Evolutionary conservation across 2,113 vertebrate genomes (phyloP).

Genomic region (Monarcha castaneiventris): DNA sequence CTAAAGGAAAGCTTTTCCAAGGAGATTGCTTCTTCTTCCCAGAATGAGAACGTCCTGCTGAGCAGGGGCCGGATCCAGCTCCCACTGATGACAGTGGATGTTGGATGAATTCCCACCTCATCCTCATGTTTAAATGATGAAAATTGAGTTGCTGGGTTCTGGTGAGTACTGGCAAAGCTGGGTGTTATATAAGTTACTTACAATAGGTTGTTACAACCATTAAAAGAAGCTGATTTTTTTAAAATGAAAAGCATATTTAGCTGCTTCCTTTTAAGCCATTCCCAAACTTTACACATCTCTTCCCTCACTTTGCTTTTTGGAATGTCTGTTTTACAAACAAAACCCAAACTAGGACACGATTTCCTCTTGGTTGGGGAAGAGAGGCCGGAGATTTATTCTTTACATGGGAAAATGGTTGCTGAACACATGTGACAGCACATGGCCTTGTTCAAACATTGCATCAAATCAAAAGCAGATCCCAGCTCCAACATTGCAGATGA

Average conservation of each 20-base stretch:
- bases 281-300: slow-evolving; percentile 10
- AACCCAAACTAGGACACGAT: slow-evolving; percentile 8
- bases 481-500: neutral
- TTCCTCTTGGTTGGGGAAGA: slow-evolving; percentile 7
- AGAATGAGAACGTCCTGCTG: slow-evolving; percentile 42
- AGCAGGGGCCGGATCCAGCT: neutral
- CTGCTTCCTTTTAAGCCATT: slow-evolving; percentile 6
- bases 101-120: slow-evolving; percentile 33
- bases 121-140: neutral
- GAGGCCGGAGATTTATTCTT: slow-evolving; percentile 2
- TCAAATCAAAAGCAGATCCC: slow-evolving; percentile 57
- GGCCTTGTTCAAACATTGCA: neutral
- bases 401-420: slow-evolving; percentile 27
- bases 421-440: slow-evolving; percentile 6
- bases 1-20: slow-evolving; percentile 67
- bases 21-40: slow-evolving; percentile 56
- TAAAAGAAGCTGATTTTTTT: neutral
- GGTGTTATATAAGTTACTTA: slow-evolving; percentile 18
- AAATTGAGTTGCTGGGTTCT: neutral
- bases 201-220: slow-evolving; percentile 1
- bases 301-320: neutral
- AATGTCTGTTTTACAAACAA: slow-evolving; percentile 16
- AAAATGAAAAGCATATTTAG: neutral
- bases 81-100: slow-evolving; percentile 28
- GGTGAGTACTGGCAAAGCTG: slow-evolving; percentile 9